Evolutionary conservation across 2,113 vertebrate species (phyloP).

Genomic region (Notothenia rossii): DNA sequence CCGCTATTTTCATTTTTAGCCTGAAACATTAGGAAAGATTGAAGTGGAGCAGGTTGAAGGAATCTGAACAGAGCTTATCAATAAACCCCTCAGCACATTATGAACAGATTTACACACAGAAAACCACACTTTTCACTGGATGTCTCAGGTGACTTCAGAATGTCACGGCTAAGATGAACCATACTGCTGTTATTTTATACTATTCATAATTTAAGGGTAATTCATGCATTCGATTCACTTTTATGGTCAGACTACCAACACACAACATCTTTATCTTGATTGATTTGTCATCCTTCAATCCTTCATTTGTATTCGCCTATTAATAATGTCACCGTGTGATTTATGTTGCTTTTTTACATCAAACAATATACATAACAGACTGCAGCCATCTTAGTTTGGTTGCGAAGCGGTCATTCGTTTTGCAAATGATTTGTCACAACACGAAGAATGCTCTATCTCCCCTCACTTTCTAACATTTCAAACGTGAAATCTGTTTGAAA

Average conservation of each 20-base stretch:
- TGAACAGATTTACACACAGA: no score
- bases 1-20: constrained; percentile 67
- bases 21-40: constrained; percentile 33
- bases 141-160: neutral
- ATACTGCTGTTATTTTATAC: neutral
- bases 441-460: constrained; percentile 26
- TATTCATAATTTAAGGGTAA: neutral
- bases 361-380: no score
- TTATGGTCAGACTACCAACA: no score
- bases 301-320: no score
- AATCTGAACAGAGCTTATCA: no score
- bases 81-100: no score
- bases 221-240: neutral
- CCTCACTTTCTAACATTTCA: neutral
- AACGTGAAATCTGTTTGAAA: neutral
- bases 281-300: no score
- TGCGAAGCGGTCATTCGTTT: no score
- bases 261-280: no score
- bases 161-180: neutral
- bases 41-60: neutral
- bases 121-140: neutral
- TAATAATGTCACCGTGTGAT: neutral
- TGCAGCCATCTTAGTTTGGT: no score
- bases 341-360: neutral
- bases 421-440: no score